A percentile compares a stretch with the other conserved stretches of the same genome.
These are phyloP conservation scores for Porites rus DNA, from an alignment of 92 coral and sea anemone species.

Conservation along the genomic window DNA sequence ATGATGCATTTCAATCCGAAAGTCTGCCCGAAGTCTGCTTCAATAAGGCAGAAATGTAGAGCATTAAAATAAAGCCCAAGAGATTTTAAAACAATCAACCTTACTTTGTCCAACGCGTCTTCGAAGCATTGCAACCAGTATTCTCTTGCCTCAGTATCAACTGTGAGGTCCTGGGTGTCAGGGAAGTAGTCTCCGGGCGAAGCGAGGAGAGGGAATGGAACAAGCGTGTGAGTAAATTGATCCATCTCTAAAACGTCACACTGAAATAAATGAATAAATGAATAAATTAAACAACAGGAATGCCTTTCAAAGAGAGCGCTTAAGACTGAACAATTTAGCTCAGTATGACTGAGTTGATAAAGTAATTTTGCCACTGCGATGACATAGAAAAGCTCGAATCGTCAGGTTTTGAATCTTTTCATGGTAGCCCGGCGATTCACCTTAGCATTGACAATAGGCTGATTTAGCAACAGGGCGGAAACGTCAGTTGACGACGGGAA, in stretches of 20 bases:
- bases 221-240: slow-evolving; percentile 81
- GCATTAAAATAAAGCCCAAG: not conserved
- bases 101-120: slow-evolving; percentile 85
- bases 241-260: slow-evolving; percentile 94
- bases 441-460: too few relatives aligned
- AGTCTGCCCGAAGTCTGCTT: too few relatives aligned
- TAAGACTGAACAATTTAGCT: too few relatives aligned
- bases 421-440: too few relatives aligned
- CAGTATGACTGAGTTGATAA: too few relatives aligned
- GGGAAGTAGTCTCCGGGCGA: slow-evolving; percentile 88
- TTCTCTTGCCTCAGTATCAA: slow-evolving; percentile 83
- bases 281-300: not conserved
- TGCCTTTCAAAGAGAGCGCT: too few relatives aligned
- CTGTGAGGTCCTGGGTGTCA: slow-evolving; percentile 92
- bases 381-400: too few relatives aligned
- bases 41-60: not conserved
- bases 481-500: too few relatives aligned
- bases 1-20: too few relatives aligned
- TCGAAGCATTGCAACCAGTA: slow-evolving; percentile 96
- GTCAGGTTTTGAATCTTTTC: too few relatives aligned
- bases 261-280: slow-evolving; percentile 36
- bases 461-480: too few relatives aligned
- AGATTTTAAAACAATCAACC: not conserved
- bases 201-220: slow-evolving; percentile 84
- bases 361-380: too few relatives aligned